phyloP scores from a whole-genome alignment of 2,888 invertebrate species.

The Dryococelus australis region DNA sequence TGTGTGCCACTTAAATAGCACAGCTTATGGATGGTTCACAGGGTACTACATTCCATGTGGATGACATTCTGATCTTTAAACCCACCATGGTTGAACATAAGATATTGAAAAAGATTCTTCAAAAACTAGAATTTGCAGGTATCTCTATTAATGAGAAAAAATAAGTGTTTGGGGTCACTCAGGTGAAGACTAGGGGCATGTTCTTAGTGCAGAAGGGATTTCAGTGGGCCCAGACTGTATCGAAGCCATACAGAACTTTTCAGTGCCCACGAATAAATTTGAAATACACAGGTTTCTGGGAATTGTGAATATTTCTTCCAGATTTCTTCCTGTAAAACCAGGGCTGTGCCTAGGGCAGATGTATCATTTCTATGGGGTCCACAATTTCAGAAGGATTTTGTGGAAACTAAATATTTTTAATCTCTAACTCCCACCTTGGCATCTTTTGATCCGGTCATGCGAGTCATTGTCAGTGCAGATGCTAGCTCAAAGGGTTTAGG shows the following conservation, averaged over 20 bases:
- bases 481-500: background rate
- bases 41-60: constrained; percentile 3
- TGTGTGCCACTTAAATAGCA: background rate
- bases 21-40: background rate
- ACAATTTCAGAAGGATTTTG: background rate
- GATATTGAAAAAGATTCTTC: background rate
- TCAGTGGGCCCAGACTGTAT: background rate
- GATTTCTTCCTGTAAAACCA: too few relatives aligned
- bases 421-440: background rate
- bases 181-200: background rate
- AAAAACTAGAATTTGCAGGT: background rate
- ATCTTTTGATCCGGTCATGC: background rate
- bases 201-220: background rate
- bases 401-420: background rate
- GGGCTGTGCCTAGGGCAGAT: background rate
- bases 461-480: background rate
- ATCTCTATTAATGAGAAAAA: background rate
- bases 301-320: background rate
- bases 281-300: background rate
- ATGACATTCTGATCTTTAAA: background rate
- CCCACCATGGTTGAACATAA: background rate
- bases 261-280: background rate
- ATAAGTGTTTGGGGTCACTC: background rate
- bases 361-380: background rate
- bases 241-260: background rate